Base-by-base conservation (phyloP, 2,113 vertebrate genomes). In the Takifugu bimaculatus region DNA sequence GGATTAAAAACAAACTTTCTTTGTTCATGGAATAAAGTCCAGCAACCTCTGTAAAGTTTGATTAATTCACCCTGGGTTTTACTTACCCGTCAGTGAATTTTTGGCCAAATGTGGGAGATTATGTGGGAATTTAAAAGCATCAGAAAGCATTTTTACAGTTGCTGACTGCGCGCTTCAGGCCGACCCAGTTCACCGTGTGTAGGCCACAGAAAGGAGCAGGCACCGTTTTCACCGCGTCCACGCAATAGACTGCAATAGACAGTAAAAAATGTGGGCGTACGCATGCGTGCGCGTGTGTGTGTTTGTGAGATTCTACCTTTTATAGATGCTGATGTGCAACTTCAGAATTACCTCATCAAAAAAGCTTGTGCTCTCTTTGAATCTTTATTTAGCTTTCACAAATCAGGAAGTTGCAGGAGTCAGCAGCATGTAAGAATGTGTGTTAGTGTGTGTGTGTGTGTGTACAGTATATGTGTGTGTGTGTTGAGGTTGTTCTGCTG, bases 81-180 rank as follows among this genome's bases (percentile, higher is more conserved):
- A 26, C 49, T 57, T 47, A 65, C 74, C 64, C 70, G 69, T 12
- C 26, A 67, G 2, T 35, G 68, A 51, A 60, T 57, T 44, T 65
- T 61, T 68, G 14, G 2, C n/a, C 61, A 73, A 62, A 57, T 50
- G 50, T 50, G 55, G 60, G 69, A 62, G 54, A 32, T 59, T 63
- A 52, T 57, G 60, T 50, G 65, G 49, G 62, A 77, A 73, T 83
- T 75, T 74, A 65, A 86, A 86, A 80, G 81, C 74, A 72, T 70
- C 75, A 80, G 85, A 86, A 85, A 81, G 81, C 81, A 80, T 74
- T 78, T 39, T 39, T 70, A 81, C 62, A 79, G 72, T 79, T 79
- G 80, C 85, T 86, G 83, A 87, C 57, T 74, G 53, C 50, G 60
- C 70, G 72, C 51, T 87, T 79, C 58, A 60, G 59, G 64, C 54